Evolutionary conservation across 2,888 invertebrate species (phyloP).

Genomic region (Macroteleia sp.): DNA sequence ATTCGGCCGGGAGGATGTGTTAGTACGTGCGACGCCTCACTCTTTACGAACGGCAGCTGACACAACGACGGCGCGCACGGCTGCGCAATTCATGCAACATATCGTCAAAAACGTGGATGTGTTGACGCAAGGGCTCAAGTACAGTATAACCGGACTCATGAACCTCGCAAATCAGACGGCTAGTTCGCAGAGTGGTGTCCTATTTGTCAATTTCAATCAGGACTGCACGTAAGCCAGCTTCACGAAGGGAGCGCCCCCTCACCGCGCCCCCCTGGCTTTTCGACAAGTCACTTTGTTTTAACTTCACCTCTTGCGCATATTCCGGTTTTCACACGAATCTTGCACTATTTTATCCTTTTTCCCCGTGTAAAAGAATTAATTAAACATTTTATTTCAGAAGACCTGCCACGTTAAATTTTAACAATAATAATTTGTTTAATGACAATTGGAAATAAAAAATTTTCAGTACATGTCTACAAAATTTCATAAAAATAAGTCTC

Average conservation of each 20-base stretch:
- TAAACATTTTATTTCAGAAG: no score
- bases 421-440: no score
- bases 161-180: slow-evolving; percentile 92
- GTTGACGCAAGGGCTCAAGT: slow-evolving; percentile 84
- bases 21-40: slow-evolving; percentile 25
- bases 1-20: slow-evolving; percentile 35
- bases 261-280: no score
- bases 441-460: no score
- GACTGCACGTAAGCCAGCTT: slow-evolving; percentile 95
- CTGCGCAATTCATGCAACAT: slow-evolving; percentile 83
- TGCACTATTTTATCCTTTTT: no score
- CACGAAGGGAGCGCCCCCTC: slow-evolving; percentile 1
- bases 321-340: no score
- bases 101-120: slow-evolving; percentile 84
- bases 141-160: slow-evolving; percentile 89
- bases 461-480: no score
- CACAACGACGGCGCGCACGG: slow-evolving; percentile 54
- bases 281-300: slow-evolving; percentile 2
- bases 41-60: slow-evolving; percentile 11
- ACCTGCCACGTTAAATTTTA: no score
- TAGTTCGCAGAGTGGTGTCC: slow-evolving; percentile 92
- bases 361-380: no score
- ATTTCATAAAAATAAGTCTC: no score
- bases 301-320: no score
- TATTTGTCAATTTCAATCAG: slow-evolving; percentile 98